phyloP scores from a whole-genome alignment of 2,797 vertebrate genomes.

The Alectoris magna region DNA sequence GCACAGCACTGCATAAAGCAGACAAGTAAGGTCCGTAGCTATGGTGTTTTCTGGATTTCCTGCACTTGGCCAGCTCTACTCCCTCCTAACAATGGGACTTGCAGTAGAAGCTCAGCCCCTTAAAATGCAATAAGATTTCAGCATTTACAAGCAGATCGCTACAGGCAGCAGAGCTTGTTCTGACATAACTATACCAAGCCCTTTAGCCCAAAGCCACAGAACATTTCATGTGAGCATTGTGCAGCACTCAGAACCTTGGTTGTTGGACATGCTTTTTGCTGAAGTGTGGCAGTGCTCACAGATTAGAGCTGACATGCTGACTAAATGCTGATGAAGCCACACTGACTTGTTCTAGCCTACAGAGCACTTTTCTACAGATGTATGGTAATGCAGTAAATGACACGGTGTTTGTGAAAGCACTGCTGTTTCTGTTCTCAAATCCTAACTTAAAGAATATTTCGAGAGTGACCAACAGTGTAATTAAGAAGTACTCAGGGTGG shows the following conservation, averaged over 20 bases:
- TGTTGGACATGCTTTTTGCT: neutral
- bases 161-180: neutral
- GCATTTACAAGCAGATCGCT: neutral
- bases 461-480: neutral
- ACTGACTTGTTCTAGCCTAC: neutral
- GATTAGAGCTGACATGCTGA: neutral
- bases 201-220: neutral
- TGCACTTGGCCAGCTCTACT: neutral
- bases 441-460: neutral
- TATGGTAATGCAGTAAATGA: neutral
- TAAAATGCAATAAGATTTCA: neutral
- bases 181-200: neutral
- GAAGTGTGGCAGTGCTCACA: accelerated
- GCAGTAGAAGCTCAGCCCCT: neutral
- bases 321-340: neutral
- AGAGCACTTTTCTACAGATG: accelerated
- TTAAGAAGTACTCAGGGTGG: neutral
- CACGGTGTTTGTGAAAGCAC: neutral
- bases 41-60: neutral
- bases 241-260: neutral
- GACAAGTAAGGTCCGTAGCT: neutral
- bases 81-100: neutral
- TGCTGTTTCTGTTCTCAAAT: neutral
- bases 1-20: neutral
- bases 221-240: neutral